Evolutionary conservation across 2,113 vertebrate genomes (phyloP).

Genomic region (Mellivora capensis): DNA sequence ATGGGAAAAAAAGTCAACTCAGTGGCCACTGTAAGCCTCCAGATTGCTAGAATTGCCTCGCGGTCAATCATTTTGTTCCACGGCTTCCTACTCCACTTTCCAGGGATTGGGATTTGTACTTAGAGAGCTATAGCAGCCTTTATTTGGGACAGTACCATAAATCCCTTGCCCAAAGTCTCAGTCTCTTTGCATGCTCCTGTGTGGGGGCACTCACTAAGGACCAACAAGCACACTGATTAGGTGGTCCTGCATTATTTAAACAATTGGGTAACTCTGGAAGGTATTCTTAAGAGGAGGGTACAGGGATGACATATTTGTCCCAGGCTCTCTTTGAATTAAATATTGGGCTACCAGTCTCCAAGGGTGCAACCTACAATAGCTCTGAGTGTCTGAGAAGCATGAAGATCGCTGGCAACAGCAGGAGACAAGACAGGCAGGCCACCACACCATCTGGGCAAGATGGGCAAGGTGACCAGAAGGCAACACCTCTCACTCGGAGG

Average conservation of each 20-base stretch:
- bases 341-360: too few species aligned
- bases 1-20: not conserved
- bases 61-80: not conserved
- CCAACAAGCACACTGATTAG: not conserved
- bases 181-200: not conserved
- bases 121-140: not conserved
- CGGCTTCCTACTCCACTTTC: not conserved
- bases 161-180: not conserved
- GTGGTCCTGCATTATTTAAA: not conserved
- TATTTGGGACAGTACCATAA: not conserved
- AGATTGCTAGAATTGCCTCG: not conserved
- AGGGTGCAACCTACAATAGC: not conserved
- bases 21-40: not conserved
- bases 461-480: not conserved
- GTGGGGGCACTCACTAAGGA: not conserved
- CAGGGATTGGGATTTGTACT: not conserved
- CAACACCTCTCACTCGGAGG: not conserved
- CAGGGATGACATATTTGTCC: not conserved
- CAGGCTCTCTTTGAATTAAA: not conserved
- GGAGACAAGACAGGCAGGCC: not conserved
- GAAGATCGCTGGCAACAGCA: not conserved
- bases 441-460: too few species aligned
- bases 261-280: not conserved
- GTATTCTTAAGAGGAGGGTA: not conserved
- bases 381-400: not conserved